Evolutionary conservation across 2,888 invertebrate genomes (phyloP).

Genomic region (Abrostola tripartita): DNA sequence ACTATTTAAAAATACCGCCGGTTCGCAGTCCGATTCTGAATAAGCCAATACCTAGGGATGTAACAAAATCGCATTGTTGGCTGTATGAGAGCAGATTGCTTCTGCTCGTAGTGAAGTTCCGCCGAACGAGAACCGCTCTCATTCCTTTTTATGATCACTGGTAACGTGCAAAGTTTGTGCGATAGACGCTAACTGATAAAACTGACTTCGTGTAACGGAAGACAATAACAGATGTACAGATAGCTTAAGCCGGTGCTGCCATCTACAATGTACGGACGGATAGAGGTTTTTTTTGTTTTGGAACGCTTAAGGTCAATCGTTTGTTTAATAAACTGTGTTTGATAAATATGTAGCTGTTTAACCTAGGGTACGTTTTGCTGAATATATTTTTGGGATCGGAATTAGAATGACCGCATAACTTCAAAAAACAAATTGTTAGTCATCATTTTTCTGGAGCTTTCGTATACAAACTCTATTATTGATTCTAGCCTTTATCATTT

Average conservation of each 20-base stretch:
- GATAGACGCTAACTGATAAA: conserved; percentile 41
- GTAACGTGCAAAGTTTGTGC: conserved; percentile 57
- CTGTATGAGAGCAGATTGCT: conserved; percentile 1
- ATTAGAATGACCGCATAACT: no score
- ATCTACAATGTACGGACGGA: background rate
- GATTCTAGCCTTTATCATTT: no score
- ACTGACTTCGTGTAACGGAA: conserved; percentile 7
- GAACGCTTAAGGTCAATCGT: background rate
- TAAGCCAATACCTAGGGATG: background rate
- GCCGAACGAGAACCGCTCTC: conserved; percentile 35
- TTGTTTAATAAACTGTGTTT: no score
- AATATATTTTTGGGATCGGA: no score
- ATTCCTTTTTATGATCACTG: conserved; percentile 59
- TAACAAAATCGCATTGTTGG: conserved; percentile 1
- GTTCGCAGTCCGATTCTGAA: conserved; percentile 1
- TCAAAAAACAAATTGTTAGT: no score
- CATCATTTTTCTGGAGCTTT: no score
- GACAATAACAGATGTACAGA: conserved; percentile 42
- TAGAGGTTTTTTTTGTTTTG: background rate
- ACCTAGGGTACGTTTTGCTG: no score
- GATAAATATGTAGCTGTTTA: no score
- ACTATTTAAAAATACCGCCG: conserved; percentile 2
- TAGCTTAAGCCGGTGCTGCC: conserved; percentile 1
- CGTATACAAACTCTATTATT: no score
- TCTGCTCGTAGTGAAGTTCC: conserved; percentile 19